A percentile compares a stretch with the other conserved stretches of the same genome.
Evolutionary conservation across 53 echinoderm and acorn worm genomes (phyloP).

Genomic region (Zoroaster sp.): DNA sequence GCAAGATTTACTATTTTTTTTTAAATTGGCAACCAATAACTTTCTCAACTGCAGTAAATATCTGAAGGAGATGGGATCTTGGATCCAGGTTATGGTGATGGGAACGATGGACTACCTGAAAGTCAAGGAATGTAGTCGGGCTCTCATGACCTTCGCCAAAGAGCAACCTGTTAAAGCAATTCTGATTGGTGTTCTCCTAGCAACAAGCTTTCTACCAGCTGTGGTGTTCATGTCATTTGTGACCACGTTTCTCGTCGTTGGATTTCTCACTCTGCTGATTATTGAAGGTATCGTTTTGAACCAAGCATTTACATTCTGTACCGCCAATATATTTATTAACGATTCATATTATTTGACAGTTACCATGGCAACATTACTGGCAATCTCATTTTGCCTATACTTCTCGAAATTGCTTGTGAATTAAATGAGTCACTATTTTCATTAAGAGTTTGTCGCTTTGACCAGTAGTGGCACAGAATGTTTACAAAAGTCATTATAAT

Average conservation of each 20-base stretch:
- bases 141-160: neutral
- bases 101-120: conserved; percentile 7
- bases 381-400: too few relatives aligned
- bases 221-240: conserved; percentile 44
- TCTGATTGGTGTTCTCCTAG: conserved; percentile 28
- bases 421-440: too few relatives aligned
- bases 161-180: conserved; percentile 41
- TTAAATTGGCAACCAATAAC: too few relatives aligned
- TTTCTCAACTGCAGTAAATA: conserved; percentile 16
- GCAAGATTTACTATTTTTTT: neutral
- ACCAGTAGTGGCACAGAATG: too few relatives aligned
- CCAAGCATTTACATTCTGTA: too few relatives aligned
- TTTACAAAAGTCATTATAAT: too few relatives aligned
- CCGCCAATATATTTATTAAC: too few relatives aligned
- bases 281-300: too few relatives aligned
- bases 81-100: neutral
- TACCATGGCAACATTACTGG: too few relatives aligned
- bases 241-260: conserved; percentile 1
- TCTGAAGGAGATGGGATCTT: neutral
- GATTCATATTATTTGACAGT: too few relatives aligned
- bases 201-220: conserved; percentile 31
- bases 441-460: too few relatives aligned
- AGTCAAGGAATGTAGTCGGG: conserved; percentile 7
- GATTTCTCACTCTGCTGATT: conserved; percentile 19
- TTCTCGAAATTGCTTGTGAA: too few relatives aligned